Evolutionary conservation across 30 jellyfish, hydroid and myxozoan species (phyloP).

Genomic region (Pseudorhiza aurosa): DNA sequence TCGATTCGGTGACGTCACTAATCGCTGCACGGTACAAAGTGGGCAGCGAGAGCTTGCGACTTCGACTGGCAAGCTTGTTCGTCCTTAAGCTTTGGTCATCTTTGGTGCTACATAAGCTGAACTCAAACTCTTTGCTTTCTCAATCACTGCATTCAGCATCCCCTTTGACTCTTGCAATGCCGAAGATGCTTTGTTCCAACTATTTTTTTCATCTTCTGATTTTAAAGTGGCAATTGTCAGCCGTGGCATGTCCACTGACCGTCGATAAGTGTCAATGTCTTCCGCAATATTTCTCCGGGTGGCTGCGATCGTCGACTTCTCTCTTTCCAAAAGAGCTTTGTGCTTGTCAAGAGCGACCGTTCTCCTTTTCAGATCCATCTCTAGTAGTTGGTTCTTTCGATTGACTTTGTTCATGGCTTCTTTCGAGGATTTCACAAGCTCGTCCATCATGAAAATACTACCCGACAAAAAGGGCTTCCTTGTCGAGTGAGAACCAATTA

Average conservation of each 20-base stretch:
- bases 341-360: constrained; percentile 5
- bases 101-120: background rate
- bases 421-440: background rate
- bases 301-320: background rate
- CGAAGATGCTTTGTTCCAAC: background rate
- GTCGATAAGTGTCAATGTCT: background rate
- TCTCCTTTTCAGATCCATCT: background rate
- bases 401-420: background rate
- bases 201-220: background rate
- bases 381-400: background rate
- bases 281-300: constrained; percentile 25
- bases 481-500: too few species aligned
- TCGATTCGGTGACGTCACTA: background rate
- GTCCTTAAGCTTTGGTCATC: background rate
- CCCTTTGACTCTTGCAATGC: constrained; percentile 20
- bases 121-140: constrained; percentile 13
- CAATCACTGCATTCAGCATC: constrained; percentile 13
- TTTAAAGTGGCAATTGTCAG: background rate
- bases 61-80: background rate
- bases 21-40: background rate
- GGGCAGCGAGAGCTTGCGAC: background rate
- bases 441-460: background rate
- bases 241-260: background rate
- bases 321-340: constrained; percentile 7
- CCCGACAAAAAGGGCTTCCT: background rate